Evolutionary conservation across 2,888 invertebrate genomes (phyloP).

Genomic region (Malthinus flaveolus): DNA sequence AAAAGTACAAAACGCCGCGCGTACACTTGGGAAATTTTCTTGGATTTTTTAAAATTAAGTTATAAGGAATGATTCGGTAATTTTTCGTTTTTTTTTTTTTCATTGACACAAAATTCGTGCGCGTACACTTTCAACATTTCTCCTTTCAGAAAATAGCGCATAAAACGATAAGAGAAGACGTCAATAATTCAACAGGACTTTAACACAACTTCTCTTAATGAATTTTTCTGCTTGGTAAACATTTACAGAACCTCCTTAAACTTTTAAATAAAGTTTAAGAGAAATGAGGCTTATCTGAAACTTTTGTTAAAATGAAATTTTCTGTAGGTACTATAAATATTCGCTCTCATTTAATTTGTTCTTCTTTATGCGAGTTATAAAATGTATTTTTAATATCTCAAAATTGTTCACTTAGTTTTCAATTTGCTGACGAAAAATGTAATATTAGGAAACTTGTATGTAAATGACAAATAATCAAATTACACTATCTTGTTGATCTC

Average conservation of each 20-base stretch:
- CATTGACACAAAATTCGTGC: background rate
- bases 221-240: conserved; percentile 33
- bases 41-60: background rate
- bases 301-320: background rate
- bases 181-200: conserved; percentile 16
- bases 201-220: conserved; percentile 28
- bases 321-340: background rate
- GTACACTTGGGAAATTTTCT: conserved; percentile 1
- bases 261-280: conserved; percentile 5
- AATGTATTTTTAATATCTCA: too few relatives aligned
- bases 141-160: background rate
- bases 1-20: background rate
- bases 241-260: conserved; percentile 29
- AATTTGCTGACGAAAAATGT: too few relatives aligned
- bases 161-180: conserved; percentile 3
- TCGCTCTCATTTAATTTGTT: too few relatives aligned
- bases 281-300: conserved; percentile 2
- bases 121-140: too few relatives aligned
- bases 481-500: too few relatives aligned
- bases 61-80: background rate
- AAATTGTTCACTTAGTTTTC: too few relatives aligned
- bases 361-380: too few relatives aligned
- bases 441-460: too few relatives aligned
- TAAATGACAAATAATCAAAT: too few relatives aligned
- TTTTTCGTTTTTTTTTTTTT: background rate